Conservation (phyloP, 2,113 vertebrate species). For the Puffinus mauretanicus region DNA sequence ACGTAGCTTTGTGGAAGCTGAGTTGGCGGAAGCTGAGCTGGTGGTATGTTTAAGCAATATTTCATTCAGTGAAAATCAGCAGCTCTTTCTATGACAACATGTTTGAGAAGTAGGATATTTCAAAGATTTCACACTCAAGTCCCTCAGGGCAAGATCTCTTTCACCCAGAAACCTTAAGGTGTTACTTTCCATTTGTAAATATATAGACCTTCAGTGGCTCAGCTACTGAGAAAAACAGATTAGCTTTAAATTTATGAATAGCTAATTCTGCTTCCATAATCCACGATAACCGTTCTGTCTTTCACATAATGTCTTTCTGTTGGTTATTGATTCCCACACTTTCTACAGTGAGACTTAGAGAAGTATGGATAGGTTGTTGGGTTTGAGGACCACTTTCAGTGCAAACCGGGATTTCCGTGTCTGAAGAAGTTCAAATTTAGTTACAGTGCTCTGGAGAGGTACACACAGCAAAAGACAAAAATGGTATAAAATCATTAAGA, state of each 20-base stretch:
- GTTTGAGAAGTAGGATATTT: not conserved
- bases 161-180: not conserved
- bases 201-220: not conserved
- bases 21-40: not conserved
- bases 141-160: not conserved
- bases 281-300: not conserved
- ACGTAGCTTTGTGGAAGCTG: not conserved
- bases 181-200: not conserved
- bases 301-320: not conserved
- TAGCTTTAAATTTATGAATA: not conserved
- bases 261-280: not conserved
- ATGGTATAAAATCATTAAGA: not conserved
- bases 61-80: not conserved
- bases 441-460: not conserved
- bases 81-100: not conserved
- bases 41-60: not conserved
- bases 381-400: not conserved
- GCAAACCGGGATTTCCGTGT: not conserved
- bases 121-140: not conserved
- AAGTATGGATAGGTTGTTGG: not conserved
- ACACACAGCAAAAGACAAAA: not conserved
- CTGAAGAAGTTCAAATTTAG: not conserved
- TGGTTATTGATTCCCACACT: not conserved
- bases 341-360: not conserved
- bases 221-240: not conserved